Conservation (phyloP, 2,113 vertebrate species). For the Periophthalmodon schlosseri region DNA sequence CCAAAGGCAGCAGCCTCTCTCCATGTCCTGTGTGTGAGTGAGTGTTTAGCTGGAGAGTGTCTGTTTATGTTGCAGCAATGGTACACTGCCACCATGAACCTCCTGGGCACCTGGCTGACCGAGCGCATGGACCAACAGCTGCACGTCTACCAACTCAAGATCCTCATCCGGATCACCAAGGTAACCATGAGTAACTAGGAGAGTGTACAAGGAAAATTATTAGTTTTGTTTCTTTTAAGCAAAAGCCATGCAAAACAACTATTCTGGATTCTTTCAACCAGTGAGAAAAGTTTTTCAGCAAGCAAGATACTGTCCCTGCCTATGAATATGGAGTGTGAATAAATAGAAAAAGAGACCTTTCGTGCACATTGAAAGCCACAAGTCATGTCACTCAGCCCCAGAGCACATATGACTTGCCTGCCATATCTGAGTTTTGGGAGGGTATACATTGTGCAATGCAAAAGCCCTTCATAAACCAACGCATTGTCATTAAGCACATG, state of each 20-base stretch:
- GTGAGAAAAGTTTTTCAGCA: no score
- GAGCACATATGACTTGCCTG: neutral
- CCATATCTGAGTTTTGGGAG: neutral
- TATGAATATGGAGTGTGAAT: no score
- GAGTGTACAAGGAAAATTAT: neutral
- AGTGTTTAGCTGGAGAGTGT: slow-evolving; percentile 87
- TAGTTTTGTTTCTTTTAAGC: no score
- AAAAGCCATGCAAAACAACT: no score
- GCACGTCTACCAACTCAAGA: slow-evolving; percentile 99
- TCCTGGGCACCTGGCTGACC: slow-evolving; percentile 96
- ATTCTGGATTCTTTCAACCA: no score
- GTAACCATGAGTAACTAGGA: slow-evolving; percentile 62
- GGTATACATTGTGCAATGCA: neutral
- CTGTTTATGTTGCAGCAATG: slow-evolving; percentile 98
- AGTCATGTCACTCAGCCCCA: neutral
- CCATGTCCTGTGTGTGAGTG: slow-evolving; percentile 68
- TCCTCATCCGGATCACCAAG: slow-evolving; percentile 99
- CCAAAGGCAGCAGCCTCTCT: slow-evolving; percentile 27
- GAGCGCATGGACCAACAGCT: slow-evolving; percentile 99
- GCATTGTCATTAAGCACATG: neutral
- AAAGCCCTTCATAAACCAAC: neutral
- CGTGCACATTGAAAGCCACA: no score
- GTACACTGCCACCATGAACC: slow-evolving; percentile 99
- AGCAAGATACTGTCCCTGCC: no score
- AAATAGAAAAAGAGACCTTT: no score